Conservation (phyloP, 2,888 invertebrate species). For the Meiosimyza decipiens region DNA sequence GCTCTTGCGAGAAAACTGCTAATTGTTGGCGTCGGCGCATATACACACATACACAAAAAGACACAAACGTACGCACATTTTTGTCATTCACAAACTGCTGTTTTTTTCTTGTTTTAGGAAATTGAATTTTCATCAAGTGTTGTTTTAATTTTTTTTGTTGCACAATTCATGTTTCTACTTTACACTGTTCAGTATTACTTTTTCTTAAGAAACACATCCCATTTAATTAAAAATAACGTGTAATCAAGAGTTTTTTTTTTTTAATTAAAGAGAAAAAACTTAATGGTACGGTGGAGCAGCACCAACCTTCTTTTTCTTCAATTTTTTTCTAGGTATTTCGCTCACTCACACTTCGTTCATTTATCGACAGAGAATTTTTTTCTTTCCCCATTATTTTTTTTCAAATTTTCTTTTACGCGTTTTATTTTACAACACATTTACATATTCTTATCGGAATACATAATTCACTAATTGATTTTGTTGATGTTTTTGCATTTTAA, state of each 20-base stretch:
- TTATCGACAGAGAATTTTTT: neutral
- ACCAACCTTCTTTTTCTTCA: no score
- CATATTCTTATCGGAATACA: neutral
- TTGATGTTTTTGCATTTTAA: neutral
- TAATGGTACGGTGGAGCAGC: no score
- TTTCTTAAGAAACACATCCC: neutral
- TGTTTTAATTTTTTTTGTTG: slow-evolving; percentile 6
- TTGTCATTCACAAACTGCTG: slow-evolving; percentile 24
- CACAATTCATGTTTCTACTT: slow-evolving; percentile 17
- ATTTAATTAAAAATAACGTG: neutral
- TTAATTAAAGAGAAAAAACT: neutral
- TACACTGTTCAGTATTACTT: neutral
- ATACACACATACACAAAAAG: slow-evolving; percentile 10
- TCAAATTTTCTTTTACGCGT: neutral
- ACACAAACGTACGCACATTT: slow-evolving; percentile 33
- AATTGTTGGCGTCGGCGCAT: neutral
- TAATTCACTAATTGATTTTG: neutral
- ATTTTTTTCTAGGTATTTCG: slow-evolving; percentile 1
- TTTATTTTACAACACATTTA: neutral
- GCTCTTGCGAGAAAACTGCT: no score
- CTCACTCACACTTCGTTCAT: neutral
- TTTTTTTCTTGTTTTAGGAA: no score
- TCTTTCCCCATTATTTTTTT: neutral
- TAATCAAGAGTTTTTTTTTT: neutral
- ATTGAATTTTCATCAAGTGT: neutral